Conservation (phyloP, 1,140 invertebrate species). For the Antheraea pernyi region DNA sequence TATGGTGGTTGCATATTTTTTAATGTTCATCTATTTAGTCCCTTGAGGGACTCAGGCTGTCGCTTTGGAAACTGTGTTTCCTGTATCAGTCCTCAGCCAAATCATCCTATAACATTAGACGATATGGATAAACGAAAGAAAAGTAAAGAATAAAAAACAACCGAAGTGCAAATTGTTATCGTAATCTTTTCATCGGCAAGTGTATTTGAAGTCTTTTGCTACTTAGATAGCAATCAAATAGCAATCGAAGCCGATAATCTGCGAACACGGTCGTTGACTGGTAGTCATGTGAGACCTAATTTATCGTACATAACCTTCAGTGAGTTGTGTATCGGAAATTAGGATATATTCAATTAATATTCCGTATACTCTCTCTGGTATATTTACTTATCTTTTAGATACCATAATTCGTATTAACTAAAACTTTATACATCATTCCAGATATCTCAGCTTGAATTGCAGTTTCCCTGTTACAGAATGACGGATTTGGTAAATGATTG, state of each 20-base stretch:
- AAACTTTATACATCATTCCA: too few relatives aligned
- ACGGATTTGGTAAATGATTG: too few relatives aligned
- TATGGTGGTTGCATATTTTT: too few relatives aligned
- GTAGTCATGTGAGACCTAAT: slow-evolving; percentile 10
- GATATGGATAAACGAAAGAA: background rate
- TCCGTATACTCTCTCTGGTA: background rate
- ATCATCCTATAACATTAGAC: background rate
- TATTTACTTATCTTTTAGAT: background rate
- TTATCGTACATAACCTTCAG: slow-evolving; percentile 1
- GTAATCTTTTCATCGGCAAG: background rate
- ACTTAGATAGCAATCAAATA: slow-evolving; percentile 5
- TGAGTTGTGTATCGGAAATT: background rate
- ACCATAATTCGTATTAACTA: too few relatives aligned
- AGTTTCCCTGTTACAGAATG: too few relatives aligned
- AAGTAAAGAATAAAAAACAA: background rate
- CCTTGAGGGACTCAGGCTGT: too few relatives aligned
- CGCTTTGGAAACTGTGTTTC: too few relatives aligned
- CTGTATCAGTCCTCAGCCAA: too few relatives aligned
- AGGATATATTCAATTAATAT: background rate
- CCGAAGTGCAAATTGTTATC: background rate
- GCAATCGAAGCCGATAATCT: slow-evolving; percentile 1
- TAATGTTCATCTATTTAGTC: too few relatives aligned
- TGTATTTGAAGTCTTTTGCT: background rate
- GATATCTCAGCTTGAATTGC: too few relatives aligned
- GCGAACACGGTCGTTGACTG: background rate